These are phyloP conservation scores for Apodemus speciosus DNA, from an alignment of 2,113 vertebrate genomes.

Conservation along the genomic window DNA sequence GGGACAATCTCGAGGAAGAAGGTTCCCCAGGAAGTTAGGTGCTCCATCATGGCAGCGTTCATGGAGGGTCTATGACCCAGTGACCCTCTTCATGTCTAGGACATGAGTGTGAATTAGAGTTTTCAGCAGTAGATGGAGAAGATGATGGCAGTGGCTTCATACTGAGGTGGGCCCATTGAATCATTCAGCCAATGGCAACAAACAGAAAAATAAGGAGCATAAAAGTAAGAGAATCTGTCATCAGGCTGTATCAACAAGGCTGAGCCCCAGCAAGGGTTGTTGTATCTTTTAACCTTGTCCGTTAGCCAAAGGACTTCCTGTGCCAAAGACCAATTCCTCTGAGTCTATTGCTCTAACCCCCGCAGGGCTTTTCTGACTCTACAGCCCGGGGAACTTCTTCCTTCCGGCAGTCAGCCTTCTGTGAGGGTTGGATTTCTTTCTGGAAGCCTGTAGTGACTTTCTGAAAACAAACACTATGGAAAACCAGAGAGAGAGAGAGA, in stretches of 20 bases:
- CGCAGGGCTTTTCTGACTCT: background rate
- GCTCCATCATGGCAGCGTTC: too few species aligned
- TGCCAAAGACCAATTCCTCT: background rate
- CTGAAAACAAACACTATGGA: background rate
- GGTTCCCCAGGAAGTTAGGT: background rate
- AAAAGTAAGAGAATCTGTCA: background rate
- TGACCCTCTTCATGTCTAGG: background rate
- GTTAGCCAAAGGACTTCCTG: background rate
- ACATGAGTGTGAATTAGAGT: too few species aligned
- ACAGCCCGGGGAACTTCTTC: rapidly evolving
- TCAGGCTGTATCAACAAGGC: background rate
- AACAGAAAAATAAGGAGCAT: background rate
- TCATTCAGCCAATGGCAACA: background rate
- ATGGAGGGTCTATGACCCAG: too few species aligned
- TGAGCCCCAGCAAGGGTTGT: background rate
- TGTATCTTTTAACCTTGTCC: background rate
- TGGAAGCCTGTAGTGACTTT: background rate
- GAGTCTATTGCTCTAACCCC: background rate
- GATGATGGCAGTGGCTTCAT: background rate
- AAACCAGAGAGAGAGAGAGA: rapidly evolving
- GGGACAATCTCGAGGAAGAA: background rate
- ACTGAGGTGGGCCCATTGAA: background rate
- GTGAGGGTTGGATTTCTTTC: background rate
- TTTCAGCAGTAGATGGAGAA: background rate
- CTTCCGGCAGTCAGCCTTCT: too few species aligned